These are phyloP conservation scores for Morpho achilles DNA, from an alignment of 2,888 invertebrate species.

Conservation along the genomic window DNA sequence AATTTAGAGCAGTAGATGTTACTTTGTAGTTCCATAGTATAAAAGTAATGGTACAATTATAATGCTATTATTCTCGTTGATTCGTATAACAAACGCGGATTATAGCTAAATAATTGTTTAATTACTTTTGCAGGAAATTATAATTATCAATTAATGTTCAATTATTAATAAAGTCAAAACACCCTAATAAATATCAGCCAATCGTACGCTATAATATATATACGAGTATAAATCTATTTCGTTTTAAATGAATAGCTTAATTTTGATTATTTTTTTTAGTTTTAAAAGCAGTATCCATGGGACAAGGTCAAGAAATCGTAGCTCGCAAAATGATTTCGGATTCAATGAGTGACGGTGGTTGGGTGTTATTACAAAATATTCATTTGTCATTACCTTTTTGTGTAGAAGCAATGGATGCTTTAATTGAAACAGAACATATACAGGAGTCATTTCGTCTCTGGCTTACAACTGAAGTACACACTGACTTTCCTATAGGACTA, in stretches of 20 bases:
- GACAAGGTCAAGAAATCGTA: slow-evolving; percentile 95
- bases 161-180: too few relatives aligned
- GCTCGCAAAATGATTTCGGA: slow-evolving; percentile 90
- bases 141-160: too few relatives aligned
- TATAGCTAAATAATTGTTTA: too few relatives aligned
- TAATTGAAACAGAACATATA: slow-evolving; percentile 90
- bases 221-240: neutral
- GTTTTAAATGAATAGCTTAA: neutral
- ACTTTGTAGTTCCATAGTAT: neutral
- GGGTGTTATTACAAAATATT: slow-evolving; percentile 97
- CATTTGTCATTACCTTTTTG: slow-evolving; percentile 97
- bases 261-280: slow-evolving; percentile 59
- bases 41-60: too few relatives aligned
- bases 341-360: slow-evolving; percentile 90
- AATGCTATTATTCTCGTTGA: too few relatives aligned
- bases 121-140: too few relatives aligned
- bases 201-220: too few relatives aligned
- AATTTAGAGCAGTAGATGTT: neutral
- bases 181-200: too few relatives aligned
- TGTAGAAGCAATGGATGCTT: slow-evolving; percentile 92
- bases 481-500: slow-evolving; percentile 93
- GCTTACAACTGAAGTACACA: slow-evolving; percentile 97
- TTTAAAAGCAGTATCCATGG: slow-evolving; percentile 95
- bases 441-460: slow-evolving; percentile 92
- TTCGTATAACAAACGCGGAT: too few relatives aligned